Conservation (phyloP, 2,888 invertebrate species). For the Drosophila aldrichi region DNA sequence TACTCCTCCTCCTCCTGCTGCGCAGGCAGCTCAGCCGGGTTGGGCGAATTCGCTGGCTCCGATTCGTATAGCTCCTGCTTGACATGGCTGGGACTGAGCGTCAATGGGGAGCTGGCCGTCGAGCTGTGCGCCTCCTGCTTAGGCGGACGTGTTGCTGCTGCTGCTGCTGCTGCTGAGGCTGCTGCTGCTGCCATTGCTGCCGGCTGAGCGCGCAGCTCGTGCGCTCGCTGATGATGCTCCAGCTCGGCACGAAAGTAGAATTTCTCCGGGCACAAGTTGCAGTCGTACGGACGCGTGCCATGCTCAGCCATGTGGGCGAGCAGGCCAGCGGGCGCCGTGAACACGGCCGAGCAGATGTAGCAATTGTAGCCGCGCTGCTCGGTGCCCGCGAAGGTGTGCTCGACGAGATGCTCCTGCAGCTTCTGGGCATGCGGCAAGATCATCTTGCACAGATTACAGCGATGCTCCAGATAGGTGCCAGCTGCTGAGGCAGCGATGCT, state of each 20-base stretch:
- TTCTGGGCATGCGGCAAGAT: conserved; percentile 92
- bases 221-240: conserved; percentile 92
- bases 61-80: conserved; percentile 69
- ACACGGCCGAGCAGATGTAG: conserved; percentile 94
- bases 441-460: conserved; percentile 92
- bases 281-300: conserved; percentile 93
- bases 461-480: conserved; percentile 83
- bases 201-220: conserved; percentile 83
- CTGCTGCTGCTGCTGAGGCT: background rate
- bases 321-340: conserved; percentile 92
- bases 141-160: background rate
- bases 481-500: conserved; percentile 53
- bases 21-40: conserved; percentile 35
- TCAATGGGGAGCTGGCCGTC: conserved; percentile 31
- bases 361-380: conserved; percentile 91
- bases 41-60: conserved; percentile 46
- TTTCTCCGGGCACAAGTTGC: conserved; percentile 92
- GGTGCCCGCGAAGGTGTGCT: conserved; percentile 96
- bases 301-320: conserved; percentile 95
- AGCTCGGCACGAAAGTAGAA: conserved; percentile 97
- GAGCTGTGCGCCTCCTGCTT: conserved; percentile 42
- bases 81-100: conserved; percentile 48
- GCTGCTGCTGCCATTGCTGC: background rate
- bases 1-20: conserved; percentile 85
- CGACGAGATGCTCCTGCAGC: conserved; percentile 94